phyloP scores from a whole-genome alignment of 2,797 vertebrate species.

The Tadarida brasiliensis region DNA sequence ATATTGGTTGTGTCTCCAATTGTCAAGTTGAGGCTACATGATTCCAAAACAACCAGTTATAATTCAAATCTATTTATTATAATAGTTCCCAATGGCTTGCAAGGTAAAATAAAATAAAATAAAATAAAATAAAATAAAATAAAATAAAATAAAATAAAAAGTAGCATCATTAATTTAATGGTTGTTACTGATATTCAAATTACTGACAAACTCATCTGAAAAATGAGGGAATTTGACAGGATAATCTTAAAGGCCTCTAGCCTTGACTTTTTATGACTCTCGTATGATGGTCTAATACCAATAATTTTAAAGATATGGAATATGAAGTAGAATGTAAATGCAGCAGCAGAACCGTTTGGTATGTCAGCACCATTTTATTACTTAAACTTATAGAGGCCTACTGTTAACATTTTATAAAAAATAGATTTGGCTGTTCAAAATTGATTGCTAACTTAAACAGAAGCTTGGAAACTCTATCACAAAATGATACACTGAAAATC shows the following conservation, averaged over 20 bases:
- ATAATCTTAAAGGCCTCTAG: neutral
- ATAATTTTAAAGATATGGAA: conserved; percentile 40
- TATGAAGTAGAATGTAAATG: neutral
- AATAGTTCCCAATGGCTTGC: conserved; percentile 61
- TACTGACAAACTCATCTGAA: conserved; percentile 45
- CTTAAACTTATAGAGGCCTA: conserved; percentile 60
- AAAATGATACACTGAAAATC: conserved; percentile 65
- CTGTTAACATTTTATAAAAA: conserved; percentile 72
- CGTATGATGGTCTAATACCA: neutral
- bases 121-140: too few relatives aligned
- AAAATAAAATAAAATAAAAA: neutral
- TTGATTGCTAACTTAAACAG: conserved; percentile 63
- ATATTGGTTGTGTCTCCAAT: neutral
- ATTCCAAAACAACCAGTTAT: neutral
- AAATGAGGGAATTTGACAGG: conserved; percentile 6
- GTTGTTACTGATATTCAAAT: conserved; percentile 54
- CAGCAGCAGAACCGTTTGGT: conserved; percentile 69
- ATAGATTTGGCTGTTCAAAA: conserved; percentile 31
- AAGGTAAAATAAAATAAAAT: neutral
- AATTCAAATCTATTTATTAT: conserved; percentile 45
- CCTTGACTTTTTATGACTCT: neutral
- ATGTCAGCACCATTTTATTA: neutral
- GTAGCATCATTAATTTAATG: conserved; percentile 64
- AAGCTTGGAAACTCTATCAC: conserved; percentile 75
- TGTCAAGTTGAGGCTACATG: neutral